Conservation (phyloP, 2,113 vertebrate genomes). For the Melanocharis versteri region DNA sequence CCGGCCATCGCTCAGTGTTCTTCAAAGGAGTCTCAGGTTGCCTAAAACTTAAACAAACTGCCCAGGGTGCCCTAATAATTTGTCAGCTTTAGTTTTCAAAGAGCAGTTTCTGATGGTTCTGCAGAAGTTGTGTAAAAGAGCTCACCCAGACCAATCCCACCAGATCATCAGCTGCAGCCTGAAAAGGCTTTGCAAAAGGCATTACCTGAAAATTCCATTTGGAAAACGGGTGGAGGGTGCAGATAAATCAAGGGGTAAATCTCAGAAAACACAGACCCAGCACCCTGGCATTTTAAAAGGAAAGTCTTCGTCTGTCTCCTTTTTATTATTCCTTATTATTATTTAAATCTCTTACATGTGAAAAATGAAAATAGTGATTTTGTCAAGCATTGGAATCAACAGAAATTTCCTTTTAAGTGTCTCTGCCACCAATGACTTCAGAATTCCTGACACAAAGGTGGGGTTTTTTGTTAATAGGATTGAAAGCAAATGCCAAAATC, state of each 20-base stretch:
- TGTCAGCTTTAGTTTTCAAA: not conserved
- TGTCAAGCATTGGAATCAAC: not conserved
- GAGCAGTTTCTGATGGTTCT: not conserved
- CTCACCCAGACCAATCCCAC: not conserved
- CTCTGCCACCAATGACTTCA: not conserved
- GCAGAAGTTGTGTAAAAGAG: not conserved
- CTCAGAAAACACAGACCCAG: not conserved
- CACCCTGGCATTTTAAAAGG: not conserved
- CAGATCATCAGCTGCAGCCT: rapidly evolving
- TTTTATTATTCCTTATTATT: not conserved
- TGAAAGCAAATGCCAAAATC: not conserved
- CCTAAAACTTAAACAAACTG: not conserved
- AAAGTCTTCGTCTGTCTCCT: not conserved
- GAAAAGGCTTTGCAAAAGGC: not conserved
- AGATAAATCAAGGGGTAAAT: not conserved
- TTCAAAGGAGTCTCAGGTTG: not conserved
- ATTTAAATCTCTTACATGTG: not conserved
- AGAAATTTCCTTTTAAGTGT: not conserved
- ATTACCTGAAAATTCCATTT: not conserved
- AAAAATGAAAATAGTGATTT: not conserved
- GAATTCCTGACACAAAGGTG: not conserved
- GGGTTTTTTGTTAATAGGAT: not conserved
- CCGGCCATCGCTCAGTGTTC: not conserved
- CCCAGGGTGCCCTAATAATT: not conserved
- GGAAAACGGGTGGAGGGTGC: not conserved